Conservation (phyloP, 2,113 vertebrate species). For the Albula glossodonta region DNA sequence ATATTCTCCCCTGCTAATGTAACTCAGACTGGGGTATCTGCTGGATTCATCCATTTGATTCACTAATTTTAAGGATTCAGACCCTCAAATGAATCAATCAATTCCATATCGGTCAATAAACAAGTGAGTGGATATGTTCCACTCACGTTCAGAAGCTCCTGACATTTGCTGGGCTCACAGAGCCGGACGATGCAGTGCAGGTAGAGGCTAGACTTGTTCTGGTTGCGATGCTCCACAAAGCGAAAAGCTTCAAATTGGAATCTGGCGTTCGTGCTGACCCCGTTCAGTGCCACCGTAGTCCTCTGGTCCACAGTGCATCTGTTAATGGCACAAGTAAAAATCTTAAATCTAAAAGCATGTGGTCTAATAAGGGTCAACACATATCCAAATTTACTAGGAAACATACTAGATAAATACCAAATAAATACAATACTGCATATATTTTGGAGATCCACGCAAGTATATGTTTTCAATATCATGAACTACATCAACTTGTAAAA, state of each 20-base stretch:
- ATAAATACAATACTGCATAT: too few species aligned
- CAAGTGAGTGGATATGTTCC: not conserved
- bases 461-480: not conserved
- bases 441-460: too few species aligned
- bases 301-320: slow-evolving; percentile 52
- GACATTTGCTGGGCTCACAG: slow-evolving; percentile 68
- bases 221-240: not conserved
- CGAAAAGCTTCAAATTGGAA: not conserved
- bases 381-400: not conserved
- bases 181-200: slow-evolving; percentile 74
- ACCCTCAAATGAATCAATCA: not conserved
- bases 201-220: slow-evolving; percentile 65
- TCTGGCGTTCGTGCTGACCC: not conserved
- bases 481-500: not conserved
- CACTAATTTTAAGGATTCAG: too few species aligned
- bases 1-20: too few species aligned
- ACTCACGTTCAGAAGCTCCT: slow-evolving; percentile 58
- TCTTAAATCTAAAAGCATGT: not conserved
- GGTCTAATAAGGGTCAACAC: not conserved
- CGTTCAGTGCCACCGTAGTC: not conserved
- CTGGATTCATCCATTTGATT: too few species aligned
- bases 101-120: too few species aligned
- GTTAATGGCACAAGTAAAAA: not conserved
- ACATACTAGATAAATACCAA: too few species aligned
- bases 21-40: too few species aligned